Evolutionary conservation across 2,797 vertebrate genomes (phyloP).

Genomic region (Lepilemur ruficaudatus): DNA sequence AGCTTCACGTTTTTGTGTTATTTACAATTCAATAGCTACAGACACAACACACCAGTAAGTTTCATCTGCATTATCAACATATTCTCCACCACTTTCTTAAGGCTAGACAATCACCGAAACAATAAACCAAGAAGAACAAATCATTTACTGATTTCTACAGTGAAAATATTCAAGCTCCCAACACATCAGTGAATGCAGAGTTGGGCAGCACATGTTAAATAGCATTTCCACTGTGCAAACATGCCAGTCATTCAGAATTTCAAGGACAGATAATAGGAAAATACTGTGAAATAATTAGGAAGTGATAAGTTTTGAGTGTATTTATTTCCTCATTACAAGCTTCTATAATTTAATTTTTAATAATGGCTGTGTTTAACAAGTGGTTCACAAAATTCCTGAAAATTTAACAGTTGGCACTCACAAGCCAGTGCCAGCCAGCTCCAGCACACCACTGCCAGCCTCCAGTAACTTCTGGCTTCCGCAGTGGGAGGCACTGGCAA

Average conservation of each 20-base stretch:
- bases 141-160: neutral
- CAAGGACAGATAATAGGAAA: neutral
- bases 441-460: too few relatives aligned
- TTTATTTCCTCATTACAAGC: neutral
- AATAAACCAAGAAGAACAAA: neutral
- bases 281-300: neutral
- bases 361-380: neutral
- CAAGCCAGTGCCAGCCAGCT: neutral
- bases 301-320: neutral
- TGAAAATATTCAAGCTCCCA: neutral
- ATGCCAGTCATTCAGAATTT: neutral
- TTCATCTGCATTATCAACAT: neutral
- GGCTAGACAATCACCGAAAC: neutral
- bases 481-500: neutral
- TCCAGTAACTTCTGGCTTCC: neutral
- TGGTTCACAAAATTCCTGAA: neutral
- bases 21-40: neutral
- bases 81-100: neutral
- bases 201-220: neutral
- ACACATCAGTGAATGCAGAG: neutral
- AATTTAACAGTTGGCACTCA: neutral
- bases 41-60: neutral
- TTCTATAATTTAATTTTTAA: neutral
- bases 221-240: neutral
- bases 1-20: neutral